Evolutionary conservation across 2,888 invertebrate genomes (phyloP), one percentile per base, ranked within the genome.

Genomic region (Ellobium chinense): DNA sequence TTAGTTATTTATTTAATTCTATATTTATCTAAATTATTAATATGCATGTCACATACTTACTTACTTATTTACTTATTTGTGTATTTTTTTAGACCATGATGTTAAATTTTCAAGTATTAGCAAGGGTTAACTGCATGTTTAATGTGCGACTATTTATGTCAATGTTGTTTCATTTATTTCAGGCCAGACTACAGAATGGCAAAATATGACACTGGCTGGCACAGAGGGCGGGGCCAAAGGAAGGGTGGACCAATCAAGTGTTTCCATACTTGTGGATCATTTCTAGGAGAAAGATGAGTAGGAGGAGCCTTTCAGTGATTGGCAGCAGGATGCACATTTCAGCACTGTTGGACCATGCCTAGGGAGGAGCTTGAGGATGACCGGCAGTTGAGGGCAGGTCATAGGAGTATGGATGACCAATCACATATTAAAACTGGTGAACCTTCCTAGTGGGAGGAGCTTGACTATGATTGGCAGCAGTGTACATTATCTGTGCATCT

Each of bases 231-330:
- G 96, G 21, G 88, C 91, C 27, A 91, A 92, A 85, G 97, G 96
- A 86, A 95, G 96, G 82, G 91, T 94, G 9, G 96, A 96, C 34
- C 95, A 97, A 69, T 97, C 97, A 92, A 96, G 96, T 84, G 97
- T 97, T 58, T 96, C 97, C 76, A 97, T 97, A 80, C 96, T 97
- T 94, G 97, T 97, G 84, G 97, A 97, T 93, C 97, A 97, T 93
- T 97, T 97, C 94, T 97, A 56, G 39, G 56, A 3, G 29, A 18
- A 27, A 12, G 27, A 9, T 27, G 27, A 27, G 9, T 18, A 46
- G 18, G 46, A 46, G 18, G 18, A 46, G 7, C 46, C 7, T 7
- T 46, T 46, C 14, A 12, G 24, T 46, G 4, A 68, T 65, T 34
- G 31, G 29, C 65, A 34, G 29, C 9, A 1, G 14, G 21, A 34